These are phyloP conservation scores for Vespertilio murinus DNA, from an alignment of 2,797 vertebrate genomes.

Conservation along the genomic window DNA sequence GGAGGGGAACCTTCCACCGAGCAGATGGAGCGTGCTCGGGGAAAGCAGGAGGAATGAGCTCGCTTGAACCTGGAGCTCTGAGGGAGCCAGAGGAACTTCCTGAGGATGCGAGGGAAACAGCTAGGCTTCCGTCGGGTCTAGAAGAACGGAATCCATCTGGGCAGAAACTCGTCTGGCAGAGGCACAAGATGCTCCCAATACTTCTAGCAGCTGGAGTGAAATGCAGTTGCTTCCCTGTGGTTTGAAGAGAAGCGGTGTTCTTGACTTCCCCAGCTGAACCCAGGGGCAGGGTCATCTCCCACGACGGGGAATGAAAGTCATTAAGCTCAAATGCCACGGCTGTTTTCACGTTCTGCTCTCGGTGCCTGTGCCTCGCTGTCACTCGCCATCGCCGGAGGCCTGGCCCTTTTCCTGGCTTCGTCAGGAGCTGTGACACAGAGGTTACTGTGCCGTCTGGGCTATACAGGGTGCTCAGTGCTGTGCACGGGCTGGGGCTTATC, in stretches of 20 bases:
- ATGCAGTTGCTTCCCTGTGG: background rate
- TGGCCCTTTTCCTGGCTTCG: background rate
- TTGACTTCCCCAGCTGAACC: constrained; percentile 68
- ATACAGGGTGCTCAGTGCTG: constrained; percentile 47
- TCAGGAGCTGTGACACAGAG: constrained; percentile 49
- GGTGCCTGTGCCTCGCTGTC: constrained; percentile 43
- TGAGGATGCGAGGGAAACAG: constrained; percentile 92
- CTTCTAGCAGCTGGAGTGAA: constrained; percentile 86
- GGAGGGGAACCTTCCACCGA: constrained; percentile 97
- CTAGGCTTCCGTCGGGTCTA: constrained; percentile 91
- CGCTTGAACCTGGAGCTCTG: constrained; percentile 96
- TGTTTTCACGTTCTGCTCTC: constrained; percentile 72
- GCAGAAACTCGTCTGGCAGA: constrained; percentile 96
- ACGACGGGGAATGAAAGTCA: constrained; percentile 65
- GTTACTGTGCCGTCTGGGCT: constrained; percentile 80
- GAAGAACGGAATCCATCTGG: constrained; percentile 55
- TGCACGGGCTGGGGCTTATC: constrained; percentile 1
- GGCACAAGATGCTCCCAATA: constrained; percentile 91
- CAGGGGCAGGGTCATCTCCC: constrained; percentile 61
- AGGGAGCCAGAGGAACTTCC: constrained; percentile 95
- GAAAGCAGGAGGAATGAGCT: constrained; percentile 98
- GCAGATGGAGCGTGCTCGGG: constrained; percentile 97
- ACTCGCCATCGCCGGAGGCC: constrained; percentile 28
- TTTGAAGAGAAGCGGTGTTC: constrained; percentile 55
- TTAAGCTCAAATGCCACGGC: constrained; percentile 62